A percentile compares a stretch with the other conserved stretches of the same genome.
These are phyloP conservation scores for Leptatherina wallacei DNA, from an alignment of 2,797 vertebrate species.

Conservation along the genomic window DNA sequence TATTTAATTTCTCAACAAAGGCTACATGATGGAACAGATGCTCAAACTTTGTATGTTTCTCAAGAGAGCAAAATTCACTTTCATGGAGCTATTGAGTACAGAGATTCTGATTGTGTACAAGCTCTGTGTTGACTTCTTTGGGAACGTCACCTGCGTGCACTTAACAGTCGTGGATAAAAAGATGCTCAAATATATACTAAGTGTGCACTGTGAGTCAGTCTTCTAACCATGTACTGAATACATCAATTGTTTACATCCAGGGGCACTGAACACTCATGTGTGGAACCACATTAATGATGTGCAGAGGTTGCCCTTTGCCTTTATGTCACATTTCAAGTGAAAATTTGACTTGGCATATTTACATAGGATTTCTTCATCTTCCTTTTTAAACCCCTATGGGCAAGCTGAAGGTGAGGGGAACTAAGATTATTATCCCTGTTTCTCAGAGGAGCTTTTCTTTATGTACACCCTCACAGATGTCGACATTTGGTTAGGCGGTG, in stretches of 20 bases:
- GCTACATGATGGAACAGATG: slow-evolving; percentile 83
- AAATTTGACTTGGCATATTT: slow-evolving; percentile 83
- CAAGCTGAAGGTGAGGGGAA: slow-evolving; percentile 81
- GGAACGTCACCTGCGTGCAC: slow-evolving; percentile 68
- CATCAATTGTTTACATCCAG: slow-evolving; percentile 80
- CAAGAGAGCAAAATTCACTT: slow-evolving; percentile 77
- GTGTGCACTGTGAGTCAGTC: slow-evolving; percentile 60
- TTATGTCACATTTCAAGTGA: slow-evolving; percentile 78
- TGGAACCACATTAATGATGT: slow-evolving; percentile 74
- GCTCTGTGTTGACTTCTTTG: slow-evolving; percentile 61
- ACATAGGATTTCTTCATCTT: slow-evolving; percentile 84
- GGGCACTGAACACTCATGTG: slow-evolving; percentile 69
- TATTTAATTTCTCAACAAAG: slow-evolving; percentile 85
- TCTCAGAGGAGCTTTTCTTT: slow-evolving; percentile 81
- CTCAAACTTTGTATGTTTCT: slow-evolving; percentile 81
- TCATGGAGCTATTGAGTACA: slow-evolving; percentile 59
- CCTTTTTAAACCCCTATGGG: slow-evolving; percentile 79
- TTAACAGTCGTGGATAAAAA: slow-evolving; percentile 50
- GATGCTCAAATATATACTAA: slow-evolving; percentile 54
- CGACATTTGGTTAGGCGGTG: slow-evolving; percentile 85
- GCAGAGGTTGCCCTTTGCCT: slow-evolving; percentile 77
- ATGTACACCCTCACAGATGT: slow-evolving; percentile 85
- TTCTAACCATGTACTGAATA: slow-evolving; percentile 65
- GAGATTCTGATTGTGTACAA: slow-evolving; percentile 56
- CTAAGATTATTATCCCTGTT: slow-evolving; percentile 83